A percentile compares a stretch with the other conserved stretches of the same genome.
Evolutionary conservation across 1,140 invertebrate species (phyloP).

Genomic region (Pygmarrhopalites habei): DNA sequence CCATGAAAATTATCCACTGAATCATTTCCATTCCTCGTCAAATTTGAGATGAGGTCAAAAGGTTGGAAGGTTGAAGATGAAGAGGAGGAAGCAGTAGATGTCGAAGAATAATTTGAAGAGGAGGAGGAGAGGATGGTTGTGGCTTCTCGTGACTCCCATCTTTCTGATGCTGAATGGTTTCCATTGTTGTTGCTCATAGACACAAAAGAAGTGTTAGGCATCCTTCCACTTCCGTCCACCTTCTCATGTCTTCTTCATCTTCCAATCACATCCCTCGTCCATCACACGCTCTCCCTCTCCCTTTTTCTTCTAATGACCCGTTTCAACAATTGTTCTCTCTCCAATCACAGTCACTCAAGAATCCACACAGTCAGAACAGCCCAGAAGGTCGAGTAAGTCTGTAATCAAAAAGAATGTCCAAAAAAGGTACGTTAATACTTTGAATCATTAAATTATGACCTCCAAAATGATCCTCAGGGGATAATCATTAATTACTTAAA

Average conservation of each 20-base stretch:
- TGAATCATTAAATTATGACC: too few species aligned
- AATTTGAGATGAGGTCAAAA: background rate
- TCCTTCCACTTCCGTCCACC: background rate
- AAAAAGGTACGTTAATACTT: too few species aligned
- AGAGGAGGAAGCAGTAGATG: background rate
- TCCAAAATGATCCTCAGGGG: too few species aligned
- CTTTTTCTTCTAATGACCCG: too few species aligned
- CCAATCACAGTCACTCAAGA: too few species aligned
- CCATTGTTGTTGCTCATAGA: background rate
- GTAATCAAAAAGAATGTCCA: too few species aligned
- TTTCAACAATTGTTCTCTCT: too few species aligned
- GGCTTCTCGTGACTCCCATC: background rate
- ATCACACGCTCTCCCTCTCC: too few species aligned
- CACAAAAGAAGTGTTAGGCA: background rate
- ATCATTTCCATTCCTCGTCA: background rate
- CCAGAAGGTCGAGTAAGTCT: too few species aligned
- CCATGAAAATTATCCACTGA: background rate
- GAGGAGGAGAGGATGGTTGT: constrained; percentile 4
- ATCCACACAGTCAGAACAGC: too few species aligned
- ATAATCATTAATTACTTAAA: too few species aligned
- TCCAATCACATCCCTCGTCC: background rate
- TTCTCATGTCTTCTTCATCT: constrained; percentile 4
- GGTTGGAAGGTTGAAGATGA: background rate
- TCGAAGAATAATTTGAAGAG: constrained; percentile 4
- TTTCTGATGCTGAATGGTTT: background rate